Base-by-base conservation (phyloP, 2,888 invertebrate species). In the Adelphocoris suturalis region DNA sequence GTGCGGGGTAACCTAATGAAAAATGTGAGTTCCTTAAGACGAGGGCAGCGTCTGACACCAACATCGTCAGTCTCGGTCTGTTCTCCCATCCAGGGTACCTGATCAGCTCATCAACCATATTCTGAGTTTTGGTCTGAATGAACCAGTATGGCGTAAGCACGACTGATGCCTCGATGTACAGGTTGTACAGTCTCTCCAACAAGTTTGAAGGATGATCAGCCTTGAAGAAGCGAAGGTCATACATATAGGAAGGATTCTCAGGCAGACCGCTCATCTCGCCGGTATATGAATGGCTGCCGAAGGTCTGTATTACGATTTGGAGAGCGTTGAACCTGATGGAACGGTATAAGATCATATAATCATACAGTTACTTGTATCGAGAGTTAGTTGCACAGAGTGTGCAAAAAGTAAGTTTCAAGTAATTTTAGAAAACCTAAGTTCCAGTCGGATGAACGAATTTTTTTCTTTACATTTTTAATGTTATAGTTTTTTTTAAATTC, bases 1-100 rank as follows among this genome's bases (percentile, higher is more conserved):
- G 96, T 68, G 96, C 94, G 0, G 97, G 96, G 92, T 97, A 97
- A 7, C 88, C 88, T 46, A 75, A 0, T 0, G 88, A 88, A 14
- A 37, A 23, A 75, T 52, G 81, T 28, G 84, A 46, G 68, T 80
- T 55, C 23, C 47, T 46, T 12, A 86, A 68, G 12, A 86, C 19
- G 3, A 86, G 48, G 13, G 86, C 88, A n/a, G 55, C 89, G 86
- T 91, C 89, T 13, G 90, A 37, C 11, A 81, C 23, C 61, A 91
- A 28, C 5, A 85, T 61, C 12, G 46, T 7, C 28, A 91, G n/a
- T 13, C 85, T 12, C 0, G 91, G 91, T 46, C 91, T 84, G 14
- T 47, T 68, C 27, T 91, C 91, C 91, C 91, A 91, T 12, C 91
- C 91, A 11, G 91, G 86, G 48, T 91, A 91, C 47, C 68, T 89